Base-by-base conservation (phyloP, 2,888 invertebrate genomes). In the Diplazon laetatorius region DNA sequence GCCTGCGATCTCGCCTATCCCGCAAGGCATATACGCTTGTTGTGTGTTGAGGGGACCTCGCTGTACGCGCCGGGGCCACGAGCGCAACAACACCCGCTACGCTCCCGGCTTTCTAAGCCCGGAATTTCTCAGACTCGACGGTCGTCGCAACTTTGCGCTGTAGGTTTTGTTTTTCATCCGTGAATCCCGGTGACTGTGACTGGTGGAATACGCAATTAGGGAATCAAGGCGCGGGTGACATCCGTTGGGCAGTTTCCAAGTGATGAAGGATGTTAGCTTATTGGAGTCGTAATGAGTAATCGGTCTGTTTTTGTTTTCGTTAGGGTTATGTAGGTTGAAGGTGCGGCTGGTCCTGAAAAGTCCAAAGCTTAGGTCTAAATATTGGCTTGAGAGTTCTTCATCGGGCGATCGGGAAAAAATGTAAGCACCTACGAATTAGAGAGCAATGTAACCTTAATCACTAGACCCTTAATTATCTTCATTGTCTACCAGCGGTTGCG, bases 51-150 rank as follows among this genome's bases (percentile, higher is more conserved):
- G n/a, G 35, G n/a, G 20, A 18, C 18, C 57, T n/a, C 55, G 30
- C 16, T 30, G 42, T 60, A 60, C 83, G 81, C 82, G 78, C 52
- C n/a, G 68, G 46, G 78, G 75, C 75, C 57, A 73, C 60, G 20
- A 78, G 80, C 78, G 74, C 81, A 35, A 82, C 81, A 35, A 82
- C 85, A 85, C 84, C 84, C 85, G 85, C 85, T 83, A 83, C 76
- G 83, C 82, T 80, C 81, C 82, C 82, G 85, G 84, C 86, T 86
- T 83, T 85, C 85, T 80, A 80, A 62, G 50, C 71, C 35, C 35
- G 46, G 42, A 42, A 35, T 48, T 44, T n/a, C 2, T n/a, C 18
- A 10, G 30, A 18, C 59, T 14, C 30, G 55, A 9, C 18, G 37
- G 37, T 39, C 37, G 20, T 18, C 37, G 1, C 37, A 16, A 37